Conservation (phyloP, 2,888 invertebrate species). For the Amphipyra tragopoginis region DNA sequence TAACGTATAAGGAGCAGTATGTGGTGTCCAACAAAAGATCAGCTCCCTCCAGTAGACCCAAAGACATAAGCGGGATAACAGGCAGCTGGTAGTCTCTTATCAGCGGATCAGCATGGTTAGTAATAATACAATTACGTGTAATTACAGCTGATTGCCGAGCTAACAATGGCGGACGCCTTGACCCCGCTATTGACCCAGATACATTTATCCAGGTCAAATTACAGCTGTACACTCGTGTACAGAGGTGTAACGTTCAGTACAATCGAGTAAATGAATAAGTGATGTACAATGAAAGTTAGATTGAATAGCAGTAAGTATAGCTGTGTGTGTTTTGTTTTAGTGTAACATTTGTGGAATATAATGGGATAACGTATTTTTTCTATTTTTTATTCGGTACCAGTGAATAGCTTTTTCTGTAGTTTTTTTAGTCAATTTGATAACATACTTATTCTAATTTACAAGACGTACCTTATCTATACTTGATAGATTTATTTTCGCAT, state of each 20-base stretch:
- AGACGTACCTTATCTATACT: too few relatives aligned
- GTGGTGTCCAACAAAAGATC: too few relatives aligned
- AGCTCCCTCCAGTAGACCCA: too few relatives aligned
- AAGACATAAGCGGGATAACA: neutral
- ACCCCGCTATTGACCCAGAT: conserved; percentile 75
- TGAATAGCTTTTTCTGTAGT: too few relatives aligned
- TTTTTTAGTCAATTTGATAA: too few relatives aligned
- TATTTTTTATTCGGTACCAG: too few relatives aligned
- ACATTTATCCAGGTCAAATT: conserved; percentile 69
- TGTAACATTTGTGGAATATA: too few relatives aligned
- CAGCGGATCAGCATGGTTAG: conserved; percentile 35
- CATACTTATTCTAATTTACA: too few relatives aligned
- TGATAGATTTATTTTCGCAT: too few relatives aligned
- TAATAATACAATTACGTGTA: conserved; percentile 58
- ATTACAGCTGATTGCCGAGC: conserved; percentile 62
- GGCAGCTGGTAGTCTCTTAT: conserved; percentile 14
- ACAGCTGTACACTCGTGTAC: conserved; percentile 63
- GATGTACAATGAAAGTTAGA: conserved; percentile 15
- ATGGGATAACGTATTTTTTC: too few relatives aligned
- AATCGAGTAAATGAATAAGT: conserved; percentile 23
- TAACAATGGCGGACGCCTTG: conserved; percentile 71
- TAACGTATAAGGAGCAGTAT: too few relatives aligned
- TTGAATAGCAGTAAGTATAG: neutral
- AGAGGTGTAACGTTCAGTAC: conserved; percentile 43
- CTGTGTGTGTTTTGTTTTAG: too few relatives aligned